Conservation (phyloP, 2,113 vertebrate species). For the Ailurus styani region DNA sequence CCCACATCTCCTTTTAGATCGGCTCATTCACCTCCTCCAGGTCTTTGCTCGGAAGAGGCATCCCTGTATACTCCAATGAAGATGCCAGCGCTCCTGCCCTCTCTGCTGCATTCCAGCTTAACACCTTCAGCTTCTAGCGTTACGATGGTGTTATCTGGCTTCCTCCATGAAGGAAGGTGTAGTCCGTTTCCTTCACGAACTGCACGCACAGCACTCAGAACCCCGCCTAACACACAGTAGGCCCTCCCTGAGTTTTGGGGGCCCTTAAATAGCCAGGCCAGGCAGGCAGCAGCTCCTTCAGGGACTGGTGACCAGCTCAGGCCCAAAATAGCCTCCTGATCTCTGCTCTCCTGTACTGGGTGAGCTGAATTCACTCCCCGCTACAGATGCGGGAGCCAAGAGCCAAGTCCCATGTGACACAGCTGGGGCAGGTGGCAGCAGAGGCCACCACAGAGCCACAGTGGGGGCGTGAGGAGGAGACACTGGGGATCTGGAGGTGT, state of each 20-base stretch:
- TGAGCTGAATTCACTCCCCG: background rate
- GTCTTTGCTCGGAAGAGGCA: background rate
- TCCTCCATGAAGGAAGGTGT: background rate
- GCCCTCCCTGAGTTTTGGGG: background rate
- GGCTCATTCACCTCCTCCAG: background rate
- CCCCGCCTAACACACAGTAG: too few species aligned
- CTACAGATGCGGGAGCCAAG: background rate
- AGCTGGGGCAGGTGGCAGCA: background rate
- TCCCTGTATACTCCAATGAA: background rate
- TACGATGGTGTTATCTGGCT: background rate
- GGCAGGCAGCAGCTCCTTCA: background rate
- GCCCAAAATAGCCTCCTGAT: background rate
- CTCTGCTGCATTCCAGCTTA: background rate
- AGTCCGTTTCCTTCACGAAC: background rate
- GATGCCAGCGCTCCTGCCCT: background rate
- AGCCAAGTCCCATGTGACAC: accelerated
- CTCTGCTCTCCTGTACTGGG: background rate
- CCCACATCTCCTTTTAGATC: background rate
- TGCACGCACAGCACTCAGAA: background rate
- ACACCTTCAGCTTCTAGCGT: accelerated
- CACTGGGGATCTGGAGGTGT: background rate
- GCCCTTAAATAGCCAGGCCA: background rate
- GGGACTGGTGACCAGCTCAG: background rate
- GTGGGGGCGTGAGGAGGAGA: background rate
- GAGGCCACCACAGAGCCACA: background rate